Conservation (phyloP, 2,797 vertebrate species). For the Gymnodraco acuticeps region DNA sequence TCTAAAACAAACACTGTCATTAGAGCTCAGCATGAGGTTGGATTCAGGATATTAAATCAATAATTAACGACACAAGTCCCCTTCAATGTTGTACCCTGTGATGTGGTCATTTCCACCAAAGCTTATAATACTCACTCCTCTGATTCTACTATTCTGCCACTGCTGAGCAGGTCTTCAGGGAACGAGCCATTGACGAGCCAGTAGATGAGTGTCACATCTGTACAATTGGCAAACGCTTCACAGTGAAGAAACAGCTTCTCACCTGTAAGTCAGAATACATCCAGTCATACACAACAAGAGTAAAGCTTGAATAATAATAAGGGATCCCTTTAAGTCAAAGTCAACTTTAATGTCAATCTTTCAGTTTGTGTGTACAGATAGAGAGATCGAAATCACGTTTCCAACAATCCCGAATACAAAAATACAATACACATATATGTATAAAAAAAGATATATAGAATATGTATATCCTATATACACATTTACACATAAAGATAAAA, state of each 20-base stretch:
- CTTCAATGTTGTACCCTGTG: too few relatives aligned
- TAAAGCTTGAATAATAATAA: background rate
- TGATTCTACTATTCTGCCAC: conserved; percentile 70
- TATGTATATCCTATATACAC: too few relatives aligned
- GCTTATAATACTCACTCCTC: conserved; percentile 73
- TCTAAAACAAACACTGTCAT: conserved; percentile 51
- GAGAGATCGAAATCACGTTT: too few relatives aligned
- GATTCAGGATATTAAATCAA: background rate
- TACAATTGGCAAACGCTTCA: conserved; percentile 50
- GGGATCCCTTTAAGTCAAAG: background rate
- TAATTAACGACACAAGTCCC: background rate
- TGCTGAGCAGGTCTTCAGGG: conserved; percentile 74
- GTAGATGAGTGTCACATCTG: conserved; percentile 79
- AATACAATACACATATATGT: too few relatives aligned
- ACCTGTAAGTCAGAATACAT: conserved; percentile 60
- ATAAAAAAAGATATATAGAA: too few relatives aligned
- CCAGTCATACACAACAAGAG: background rate
- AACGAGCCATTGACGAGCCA: conserved; percentile 88
- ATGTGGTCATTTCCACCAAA: background rate
- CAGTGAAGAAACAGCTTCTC: conserved; percentile 68
- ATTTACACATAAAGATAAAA: too few relatives aligned
- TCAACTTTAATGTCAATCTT: too few relatives aligned
- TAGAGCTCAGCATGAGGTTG: background rate
- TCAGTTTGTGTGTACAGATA: too few relatives aligned
- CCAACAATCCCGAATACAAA: too few relatives aligned